Evolutionary conservation across 2,113 vertebrate genomes (phyloP), one percentile per base, ranked within the genome.

Genomic region (Oreochromis aureus): DNA sequence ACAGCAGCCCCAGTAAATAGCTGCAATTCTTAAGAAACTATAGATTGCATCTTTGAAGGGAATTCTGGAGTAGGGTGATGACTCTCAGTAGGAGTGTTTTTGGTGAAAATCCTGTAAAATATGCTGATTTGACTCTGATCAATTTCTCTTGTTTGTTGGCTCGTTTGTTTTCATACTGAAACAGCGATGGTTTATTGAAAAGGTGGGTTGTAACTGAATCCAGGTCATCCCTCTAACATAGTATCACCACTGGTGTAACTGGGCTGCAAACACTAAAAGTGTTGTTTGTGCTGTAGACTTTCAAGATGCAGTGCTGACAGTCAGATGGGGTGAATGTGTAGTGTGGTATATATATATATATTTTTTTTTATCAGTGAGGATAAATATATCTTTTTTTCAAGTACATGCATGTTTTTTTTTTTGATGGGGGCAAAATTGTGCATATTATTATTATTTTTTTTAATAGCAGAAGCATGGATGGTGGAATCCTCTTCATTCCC

Each of bases 71-170:
- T 71, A 71, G 12, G 12, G n/a, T 71, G 39, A 71, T 44, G 36
- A 41, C n/a, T 15, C 36, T 24, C 63, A 71, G 63, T 12, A n/a
- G 61, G 34, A 69, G 61, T 66, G 61, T 39, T 69, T 71, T 44
- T 16, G n/a, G 66, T 15, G 15, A 71, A 41, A 44, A 22, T 44
- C 66, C n/a, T 71, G n/a, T 71, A 71, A 71, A 44, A 71, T 44
- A 44, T 71, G 39, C 39, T 69, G 61, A 39, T 66, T 19, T 39
- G 63, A 69, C 34, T 66, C 61, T 39, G 19, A 66, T 3, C 18
- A 36, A 66, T 39, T 39, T 39, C 34, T 66, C 18, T 66, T 66
- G 18, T 7, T 66, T 39, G 10, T 66, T n/a, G 18, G 34, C 32
- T n/a, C 1, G 2, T 63, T 66, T n/a, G 19, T 66, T 66, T 66